These are phyloP conservation scores for Heliangelus exortis DNA, from an alignment of 2,797 vertebrate genomes.

Conservation along the genomic window DNA sequence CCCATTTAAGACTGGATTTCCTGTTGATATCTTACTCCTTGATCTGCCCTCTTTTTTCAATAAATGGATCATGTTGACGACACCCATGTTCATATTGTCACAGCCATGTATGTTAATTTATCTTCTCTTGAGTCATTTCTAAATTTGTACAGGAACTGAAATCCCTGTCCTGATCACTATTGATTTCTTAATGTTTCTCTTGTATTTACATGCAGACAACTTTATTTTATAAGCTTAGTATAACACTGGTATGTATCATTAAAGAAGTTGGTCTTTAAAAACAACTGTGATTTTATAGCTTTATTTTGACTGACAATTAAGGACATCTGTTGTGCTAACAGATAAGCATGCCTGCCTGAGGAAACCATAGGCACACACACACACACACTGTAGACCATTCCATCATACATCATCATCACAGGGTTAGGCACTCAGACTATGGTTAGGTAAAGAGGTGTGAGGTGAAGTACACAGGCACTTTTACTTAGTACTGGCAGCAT, in stretches of 20 bases:
- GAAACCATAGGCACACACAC: conserved; percentile 34
- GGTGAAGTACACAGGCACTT: conserved; percentile 79
- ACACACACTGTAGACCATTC: conserved; percentile 41
- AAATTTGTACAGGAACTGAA: conserved; percentile 62
- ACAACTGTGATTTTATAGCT: conserved; percentile 72
- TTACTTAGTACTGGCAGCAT: conserved; percentile 55
- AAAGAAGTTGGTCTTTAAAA: conserved; percentile 80
- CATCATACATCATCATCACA: conserved; percentile 38
- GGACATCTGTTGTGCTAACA: conserved; percentile 64
- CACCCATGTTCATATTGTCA: conserved; percentile 33
- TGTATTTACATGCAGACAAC: conserved; percentile 67
- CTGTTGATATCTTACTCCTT: neutral
- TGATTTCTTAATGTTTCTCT: conserved; percentile 68
- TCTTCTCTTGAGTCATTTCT: conserved; percentile 44
- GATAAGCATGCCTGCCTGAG: conserved; percentile 57
- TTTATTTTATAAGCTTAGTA: conserved; percentile 70
- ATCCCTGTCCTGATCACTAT: conserved; percentile 50
- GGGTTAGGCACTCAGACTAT: conserved; percentile 75
- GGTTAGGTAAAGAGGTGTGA: conserved; percentile 58
- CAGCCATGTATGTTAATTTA: conserved; percentile 60
- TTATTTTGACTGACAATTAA: conserved; percentile 77
- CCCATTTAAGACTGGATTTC: conserved; percentile 32
- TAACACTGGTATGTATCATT: conserved; percentile 68
- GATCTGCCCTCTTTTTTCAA: conserved; percentile 34
- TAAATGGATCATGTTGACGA: conserved; percentile 12